phyloP scores from a whole-genome alignment of 1,140 invertebrate genomes.

The Popillia japonica region DNA sequence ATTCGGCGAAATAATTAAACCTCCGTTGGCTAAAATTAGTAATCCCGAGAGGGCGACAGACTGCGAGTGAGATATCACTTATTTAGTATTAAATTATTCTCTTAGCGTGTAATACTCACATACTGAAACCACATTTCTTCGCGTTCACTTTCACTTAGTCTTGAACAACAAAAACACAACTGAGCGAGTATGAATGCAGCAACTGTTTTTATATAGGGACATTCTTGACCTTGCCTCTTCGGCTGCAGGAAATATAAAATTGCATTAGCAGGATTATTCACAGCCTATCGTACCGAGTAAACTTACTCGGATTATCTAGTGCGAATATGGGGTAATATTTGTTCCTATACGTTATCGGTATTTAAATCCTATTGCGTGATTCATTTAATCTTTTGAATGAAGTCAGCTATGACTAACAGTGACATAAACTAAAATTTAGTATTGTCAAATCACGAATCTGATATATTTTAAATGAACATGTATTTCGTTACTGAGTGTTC shows the following conservation, averaged over 20 bases:
- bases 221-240: constrained; percentile 34
- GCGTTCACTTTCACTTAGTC: constrained; percentile 33
- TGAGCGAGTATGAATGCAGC: constrained; percentile 30
- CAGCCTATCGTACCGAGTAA: not conserved
- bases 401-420: not conserved
- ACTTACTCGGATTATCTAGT: constrained; percentile 17
- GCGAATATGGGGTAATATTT: constrained; percentile 14
- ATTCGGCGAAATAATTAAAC: constrained; percentile 22
- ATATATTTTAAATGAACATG: not conserved
- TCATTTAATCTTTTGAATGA: constrained; percentile 10
- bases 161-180: constrained; percentile 25
- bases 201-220: constrained; percentile 33
- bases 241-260: constrained; percentile 23
- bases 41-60: constrained; percentile 9
- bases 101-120: constrained; percentile 22
- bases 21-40: constrained; percentile 6
- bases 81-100: constrained; percentile 29
- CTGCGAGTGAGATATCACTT: constrained; percentile 15
- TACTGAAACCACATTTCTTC: constrained; percentile 19
- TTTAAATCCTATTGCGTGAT: constrained; percentile 1
- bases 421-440: not conserved
- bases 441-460: not conserved
- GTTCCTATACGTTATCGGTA: constrained; percentile 19
- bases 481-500: too few relatives aligned
- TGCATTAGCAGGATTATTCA: constrained; percentile 13